phyloP scores from a whole-genome alignment of 2,797 vertebrate genomes.

The Astyanax mexicanus region DNA sequence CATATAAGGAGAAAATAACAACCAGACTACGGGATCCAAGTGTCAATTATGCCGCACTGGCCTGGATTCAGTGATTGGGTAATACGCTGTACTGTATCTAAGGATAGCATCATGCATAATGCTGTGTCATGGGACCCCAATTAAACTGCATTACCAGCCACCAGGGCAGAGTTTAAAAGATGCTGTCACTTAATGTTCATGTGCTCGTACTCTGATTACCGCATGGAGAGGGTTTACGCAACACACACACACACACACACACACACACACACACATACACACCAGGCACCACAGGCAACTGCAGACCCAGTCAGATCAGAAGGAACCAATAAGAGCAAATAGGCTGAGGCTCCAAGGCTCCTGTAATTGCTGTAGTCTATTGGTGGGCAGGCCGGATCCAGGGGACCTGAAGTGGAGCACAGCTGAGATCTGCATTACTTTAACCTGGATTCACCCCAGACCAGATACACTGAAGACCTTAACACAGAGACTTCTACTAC shows the following conservation, averaged over 20 bases:
- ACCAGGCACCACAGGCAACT: constrained; percentile 1
- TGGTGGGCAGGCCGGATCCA: neutral
- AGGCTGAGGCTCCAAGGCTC: neutral
- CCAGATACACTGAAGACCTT: neutral
- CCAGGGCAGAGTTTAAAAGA: constrained; percentile 30
- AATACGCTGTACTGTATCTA: constrained; percentile 11
- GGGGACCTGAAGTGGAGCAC: neutral
- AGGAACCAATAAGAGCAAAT: constrained; percentile 13
- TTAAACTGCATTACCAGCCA: constrained; percentile 22
- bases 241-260: constrained; percentile 16
- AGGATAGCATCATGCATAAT: constrained; percentile 28
- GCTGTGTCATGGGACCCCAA: constrained; percentile 30
- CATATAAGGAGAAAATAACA: constrained; percentile 1
- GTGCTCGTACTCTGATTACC: constrained; percentile 32
- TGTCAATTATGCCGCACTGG: constrained; percentile 25
- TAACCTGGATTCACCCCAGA: neutral
- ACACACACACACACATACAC: constrained; percentile 11
- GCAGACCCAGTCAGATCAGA: constrained; percentile 16
- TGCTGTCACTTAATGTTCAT: constrained; percentile 24
- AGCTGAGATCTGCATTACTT: neutral
- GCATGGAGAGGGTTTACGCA: constrained; percentile 33
- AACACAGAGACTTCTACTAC: neutral
- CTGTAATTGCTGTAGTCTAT: neutral
- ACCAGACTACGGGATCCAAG: neutral
- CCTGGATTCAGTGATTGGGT: constrained; percentile 15